phyloP scores from a whole-genome alignment of 2,113 vertebrate species.

The Ctenomys sociabilis region DNA sequence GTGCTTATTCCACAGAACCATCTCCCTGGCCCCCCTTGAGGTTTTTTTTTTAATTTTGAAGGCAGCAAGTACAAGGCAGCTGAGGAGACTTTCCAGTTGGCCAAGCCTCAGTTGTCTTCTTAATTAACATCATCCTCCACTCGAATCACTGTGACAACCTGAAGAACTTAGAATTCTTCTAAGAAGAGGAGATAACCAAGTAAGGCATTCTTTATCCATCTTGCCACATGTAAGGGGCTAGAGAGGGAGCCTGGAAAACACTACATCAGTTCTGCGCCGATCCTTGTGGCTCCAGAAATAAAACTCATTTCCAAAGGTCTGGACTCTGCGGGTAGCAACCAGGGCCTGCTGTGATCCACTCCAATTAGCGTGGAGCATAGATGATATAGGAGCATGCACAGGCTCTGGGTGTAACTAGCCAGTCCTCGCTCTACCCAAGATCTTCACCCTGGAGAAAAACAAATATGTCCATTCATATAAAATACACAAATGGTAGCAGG shows the following conservation, averaged over 20 bases:
- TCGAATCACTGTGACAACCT: constrained; percentile 25
- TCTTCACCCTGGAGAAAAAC: not conserved
- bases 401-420: not conserved
- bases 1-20: too few species aligned
- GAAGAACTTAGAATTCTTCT: constrained; percentile 53
- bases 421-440: not conserved
- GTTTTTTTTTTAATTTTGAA: constrained; percentile 53
- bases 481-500: not conserved
- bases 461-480: not conserved
- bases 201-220: constrained; percentile 25
- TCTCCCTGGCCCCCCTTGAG: too few species aligned
- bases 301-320: not conserved
- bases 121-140: constrained; percentile 17
- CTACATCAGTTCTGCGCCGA: not conserved
- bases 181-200: constrained; percentile 42
- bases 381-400: not conserved
- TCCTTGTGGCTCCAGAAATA: not conserved
- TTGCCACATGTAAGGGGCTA: not conserved
- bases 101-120: constrained; percentile 43
- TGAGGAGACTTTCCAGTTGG: constrained; percentile 30
- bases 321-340: not conserved
- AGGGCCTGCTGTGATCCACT: not conserved
- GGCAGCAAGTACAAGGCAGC: constrained; percentile 1
- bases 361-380: not conserved
- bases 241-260: not conserved